Evolutionary conservation across 2,797 vertebrate genomes (phyloP).

Genomic region (Hydrolagus colliei): DNA sequence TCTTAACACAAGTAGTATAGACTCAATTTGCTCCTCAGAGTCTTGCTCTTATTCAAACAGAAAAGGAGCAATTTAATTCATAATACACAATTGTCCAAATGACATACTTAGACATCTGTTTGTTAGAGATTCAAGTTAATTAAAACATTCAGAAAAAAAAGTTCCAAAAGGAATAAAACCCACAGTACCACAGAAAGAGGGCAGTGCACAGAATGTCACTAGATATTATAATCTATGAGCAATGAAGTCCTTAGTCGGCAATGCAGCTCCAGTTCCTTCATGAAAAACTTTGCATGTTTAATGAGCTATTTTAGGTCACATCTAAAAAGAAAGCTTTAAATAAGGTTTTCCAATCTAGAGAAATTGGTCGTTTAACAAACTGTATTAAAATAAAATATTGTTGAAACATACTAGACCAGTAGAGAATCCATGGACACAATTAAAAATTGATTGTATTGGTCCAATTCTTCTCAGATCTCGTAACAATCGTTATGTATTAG

Average conservation of each 20-base stretch:
- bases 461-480: too few species aligned
- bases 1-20: constrained; percentile 64
- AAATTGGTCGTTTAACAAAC: too few species aligned
- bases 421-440: too few species aligned
- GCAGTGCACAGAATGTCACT: neutral
- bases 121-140: constrained; percentile 9
- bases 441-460: too few species aligned
- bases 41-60: constrained; percentile 10
- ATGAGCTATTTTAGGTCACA: neutral
- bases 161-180: neutral
- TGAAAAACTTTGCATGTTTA: neutral
- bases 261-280: neutral
- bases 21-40: constrained; percentile 52
- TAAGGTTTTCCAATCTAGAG: too few species aligned
- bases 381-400: too few species aligned
- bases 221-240: neutral
- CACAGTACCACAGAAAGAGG: constrained; percentile 12
- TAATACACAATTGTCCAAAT: constrained; percentile 17
- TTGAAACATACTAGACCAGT: too few species aligned
- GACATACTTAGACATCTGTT: neutral
- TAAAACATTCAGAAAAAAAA: constrained; percentile 5
- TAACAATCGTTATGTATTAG: too few species aligned
- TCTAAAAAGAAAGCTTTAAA: too few species aligned
- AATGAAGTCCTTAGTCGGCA: neutral
- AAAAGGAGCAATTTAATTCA: constrained; percentile 32